These are phyloP conservation scores for Saturnia pavonia DNA, from an alignment of 2,888 invertebrate genomes.

Conservation along the genomic window DNA sequence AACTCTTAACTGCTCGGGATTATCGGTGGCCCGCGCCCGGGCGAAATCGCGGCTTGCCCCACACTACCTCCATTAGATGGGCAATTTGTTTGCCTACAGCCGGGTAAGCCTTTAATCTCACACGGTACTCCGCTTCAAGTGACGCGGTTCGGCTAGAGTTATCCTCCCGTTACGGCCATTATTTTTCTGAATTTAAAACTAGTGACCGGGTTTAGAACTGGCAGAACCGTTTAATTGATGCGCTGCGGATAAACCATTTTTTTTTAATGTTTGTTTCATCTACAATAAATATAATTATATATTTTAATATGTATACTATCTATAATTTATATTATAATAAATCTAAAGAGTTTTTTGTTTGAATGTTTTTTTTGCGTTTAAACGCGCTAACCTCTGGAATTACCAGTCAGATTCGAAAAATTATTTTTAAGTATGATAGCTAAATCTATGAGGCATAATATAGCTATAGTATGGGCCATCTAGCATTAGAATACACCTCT, in stretches of 20 bases:
- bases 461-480: too few species aligned
- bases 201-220: neutral
- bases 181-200: slow-evolving; percentile 32
- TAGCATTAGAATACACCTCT: too few species aligned
- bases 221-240: slow-evolving; percentile 14
- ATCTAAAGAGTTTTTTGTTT: too few species aligned
- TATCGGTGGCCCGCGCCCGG: slow-evolving; percentile 44
- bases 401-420: too few species aligned
- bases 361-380: too few species aligned
- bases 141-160: slow-evolving; percentile 33
- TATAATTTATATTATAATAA: too few species aligned
- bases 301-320: too few species aligned
- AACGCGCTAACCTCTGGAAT: too few species aligned
- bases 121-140: slow-evolving; percentile 49
- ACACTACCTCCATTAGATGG: slow-evolving; percentile 65
- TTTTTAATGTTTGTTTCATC: neutral
- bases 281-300: neutral
- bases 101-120: slow-evolving; percentile 67
- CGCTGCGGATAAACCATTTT: neutral
- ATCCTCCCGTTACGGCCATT: slow-evolving; percentile 29
- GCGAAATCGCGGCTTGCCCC: slow-evolving; percentile 41
- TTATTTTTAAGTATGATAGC: too few species aligned
- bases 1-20: slow-evolving; percentile 47
- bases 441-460: too few species aligned
- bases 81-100: slow-evolving; percentile 69